Base-by-base conservation (phyloP, 2,113 vertebrate species). In the Ammodytes marinus region DNA sequence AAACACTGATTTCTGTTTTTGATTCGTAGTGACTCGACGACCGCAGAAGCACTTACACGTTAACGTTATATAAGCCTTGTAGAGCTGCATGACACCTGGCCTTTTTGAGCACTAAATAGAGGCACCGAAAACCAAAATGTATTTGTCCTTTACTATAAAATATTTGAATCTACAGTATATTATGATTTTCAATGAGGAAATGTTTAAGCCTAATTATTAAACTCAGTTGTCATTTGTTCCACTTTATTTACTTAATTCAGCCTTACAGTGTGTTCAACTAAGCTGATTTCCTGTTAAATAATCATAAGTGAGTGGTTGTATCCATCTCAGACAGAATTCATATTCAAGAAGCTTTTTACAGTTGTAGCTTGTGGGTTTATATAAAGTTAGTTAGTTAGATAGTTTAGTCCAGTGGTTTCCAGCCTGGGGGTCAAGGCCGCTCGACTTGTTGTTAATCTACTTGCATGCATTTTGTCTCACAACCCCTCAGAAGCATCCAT, bases 1-100 rank as follows among this genome's bases (percentile, higher is more conserved):
- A 50, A 63, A 52, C 59, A 67, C 54, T 58, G 74, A 87, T 79
- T 74, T 59, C 70, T 67, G 71, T 83, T 87, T 74, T 69, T 0
- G 70, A 82, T 61, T 69, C 57, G 53, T 19, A 42, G 65, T 60
- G 64, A 80, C 74, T 58, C 63, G 57, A 80, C 63, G 27, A 83
- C 79, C 49, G 53, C 47, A 43, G 66, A 49, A 58, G 60, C 66
- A 47, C n/a, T 15, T 8, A 52, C 57, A 73, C 46, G 8, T 35
- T 52, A 43, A 58, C 46, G 37, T 70, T 6, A 58, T n/a, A 53
- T 42, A 13, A 39, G 7, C 43, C 15, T 4, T 46, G 5, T 10
- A 17, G 53, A 45, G 59, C 46, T 54, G 61, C 19, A 37, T 17
- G 40, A 46, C 19, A 39, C 19, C 2, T 55, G 40, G 4, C 59